A percentile compares a stretch with the other conserved stretches of the same genome.
phyloP scores from a whole-genome alignment of 2,113 vertebrate genomes.

The Uria lomvia region DNA sequence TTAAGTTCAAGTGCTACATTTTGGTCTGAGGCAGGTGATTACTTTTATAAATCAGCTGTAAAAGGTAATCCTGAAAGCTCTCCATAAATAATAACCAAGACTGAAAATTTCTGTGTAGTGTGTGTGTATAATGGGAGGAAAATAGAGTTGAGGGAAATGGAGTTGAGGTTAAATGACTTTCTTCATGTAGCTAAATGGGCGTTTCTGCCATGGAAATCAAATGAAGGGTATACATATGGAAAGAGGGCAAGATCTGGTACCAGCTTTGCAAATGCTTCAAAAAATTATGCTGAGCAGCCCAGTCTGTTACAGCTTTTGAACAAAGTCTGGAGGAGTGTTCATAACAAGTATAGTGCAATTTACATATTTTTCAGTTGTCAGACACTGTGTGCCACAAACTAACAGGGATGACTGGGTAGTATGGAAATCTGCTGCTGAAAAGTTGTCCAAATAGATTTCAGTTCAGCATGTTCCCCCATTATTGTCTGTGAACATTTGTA shows the following conservation, averaged over 20 bases:
- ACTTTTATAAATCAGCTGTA: constrained; percentile 60
- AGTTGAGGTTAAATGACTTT: constrained; percentile 48
- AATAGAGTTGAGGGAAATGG: constrained; percentile 44
- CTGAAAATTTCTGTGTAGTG: constrained; percentile 36
- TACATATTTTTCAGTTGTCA: constrained; percentile 67
- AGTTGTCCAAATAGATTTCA: constrained; percentile 35
- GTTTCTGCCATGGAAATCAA: constrained; percentile 38
- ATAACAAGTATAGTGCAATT: constrained; percentile 58
- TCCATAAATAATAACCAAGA: constrained; percentile 56
- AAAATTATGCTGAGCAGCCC: constrained; percentile 60
- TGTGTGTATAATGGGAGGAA: constrained; percentile 46
- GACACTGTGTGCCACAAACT: constrained; percentile 13
- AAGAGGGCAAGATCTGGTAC: constrained; percentile 47
- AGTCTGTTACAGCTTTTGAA: constrained; percentile 56
- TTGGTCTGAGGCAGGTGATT: constrained; percentile 51
- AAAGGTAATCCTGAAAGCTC: constrained; percentile 58
- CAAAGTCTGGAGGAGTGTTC: constrained; percentile 62
- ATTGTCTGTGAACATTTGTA: not conserved
- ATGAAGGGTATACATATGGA: constrained; percentile 45
- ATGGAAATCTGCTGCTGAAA: constrained; percentile 50
- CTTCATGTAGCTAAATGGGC: constrained; percentile 39
- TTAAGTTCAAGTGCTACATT: constrained; percentile 39
- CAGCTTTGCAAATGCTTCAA: constrained; percentile 51
- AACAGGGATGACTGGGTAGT: constrained; percentile 35
- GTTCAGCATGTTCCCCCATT: constrained; percentile 26